phyloP scores from a whole-genome alignment of 2,797 vertebrate genomes.

The Mormyrus proboscirostris region DNA sequence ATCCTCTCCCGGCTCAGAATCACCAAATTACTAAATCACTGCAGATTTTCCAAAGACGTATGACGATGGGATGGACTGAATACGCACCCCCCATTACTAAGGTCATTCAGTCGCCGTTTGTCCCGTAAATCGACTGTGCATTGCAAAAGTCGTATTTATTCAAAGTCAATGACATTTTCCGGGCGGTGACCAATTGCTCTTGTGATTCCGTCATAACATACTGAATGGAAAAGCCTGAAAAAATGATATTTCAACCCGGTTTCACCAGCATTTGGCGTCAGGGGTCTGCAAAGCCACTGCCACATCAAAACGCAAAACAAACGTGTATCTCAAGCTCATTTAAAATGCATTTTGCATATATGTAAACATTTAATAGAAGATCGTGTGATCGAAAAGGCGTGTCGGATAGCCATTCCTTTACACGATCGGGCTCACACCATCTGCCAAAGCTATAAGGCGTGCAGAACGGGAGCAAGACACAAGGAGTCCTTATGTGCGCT shows the following conservation, averaged over 20 bases:
- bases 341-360: neutral
- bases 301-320: slow-evolving; percentile 11
- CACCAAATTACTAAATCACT: slow-evolving; percentile 10
- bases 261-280: neutral
- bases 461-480: neutral
- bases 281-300: neutral
- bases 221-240: neutral
- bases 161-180: slow-evolving; percentile 8
- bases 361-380: neutral
- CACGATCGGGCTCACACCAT: neutral
- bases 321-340: neutral
- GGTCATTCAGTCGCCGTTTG: slow-evolving; percentile 28
- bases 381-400: neutral
- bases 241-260: neutral
- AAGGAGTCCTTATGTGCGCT: slow-evolving; percentile 19
- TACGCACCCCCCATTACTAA: slow-evolving; percentile 24
- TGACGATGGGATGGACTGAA: neutral
- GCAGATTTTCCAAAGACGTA: neutral
- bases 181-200: neutral
- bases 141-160: neutral
- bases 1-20: neutral
- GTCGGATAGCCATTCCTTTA: neutral
- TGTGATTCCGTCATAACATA: neutral
- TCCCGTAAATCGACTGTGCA: slow-evolving; percentile 27
- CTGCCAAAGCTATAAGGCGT: neutral